Evolutionary conservation across 2,888 invertebrate species (phyloP), one percentile per base, ranked within the genome.

Genomic region (Gonocerus acuteangulatus): DNA sequence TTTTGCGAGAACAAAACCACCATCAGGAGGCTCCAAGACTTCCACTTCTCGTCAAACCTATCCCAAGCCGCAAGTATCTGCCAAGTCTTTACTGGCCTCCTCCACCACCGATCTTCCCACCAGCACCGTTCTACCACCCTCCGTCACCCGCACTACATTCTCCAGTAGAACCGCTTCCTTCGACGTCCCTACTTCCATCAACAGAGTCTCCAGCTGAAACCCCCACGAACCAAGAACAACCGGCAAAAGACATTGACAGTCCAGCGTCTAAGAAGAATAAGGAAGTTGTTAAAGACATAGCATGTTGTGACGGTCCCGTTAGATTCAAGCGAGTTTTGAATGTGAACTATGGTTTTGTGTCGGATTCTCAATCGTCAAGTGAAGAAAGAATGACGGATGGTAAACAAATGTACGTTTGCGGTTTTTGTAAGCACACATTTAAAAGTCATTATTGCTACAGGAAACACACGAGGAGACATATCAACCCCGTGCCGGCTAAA

Each of bases 271-370:
- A 45, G 22, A 44, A 47, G 19, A 23, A 2, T 19, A 57, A 57
- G 19, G 57, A 57, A 57, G 82, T 87, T 0, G 83, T 91, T 1
- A 76, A 89, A 63, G 92, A 93, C 74, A 82, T 92, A n/a, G 93
- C 92, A 0, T 90, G 87, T 65, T 93, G 93, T 74, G 93, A 93
- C 74, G 93, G 93, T 0, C 93, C 93, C 0, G 91, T 93, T 0
- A 80, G 86, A 22, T 88, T 93, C 75, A 88, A 89, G 69, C 80
- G 92, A 1, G 89, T 93, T 2, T 76, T 90, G 1, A 93, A 93
- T 76, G 84, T 82, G 52, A 88, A 89, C 62, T 93, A 90, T 77
- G 82, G 79, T 27, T 51, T 54, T 7, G 72, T 72, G 45, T 74
- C 72, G 23, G 70, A 71, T 18, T 48, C 44, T 45, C 16, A 45